A percentile compares a stretch with the other conserved stretches of the same genome.
Evolutionary conservation across 2,888 invertebrate species (phyloP).

Genomic region (Osedax fenrisi): DNA sequence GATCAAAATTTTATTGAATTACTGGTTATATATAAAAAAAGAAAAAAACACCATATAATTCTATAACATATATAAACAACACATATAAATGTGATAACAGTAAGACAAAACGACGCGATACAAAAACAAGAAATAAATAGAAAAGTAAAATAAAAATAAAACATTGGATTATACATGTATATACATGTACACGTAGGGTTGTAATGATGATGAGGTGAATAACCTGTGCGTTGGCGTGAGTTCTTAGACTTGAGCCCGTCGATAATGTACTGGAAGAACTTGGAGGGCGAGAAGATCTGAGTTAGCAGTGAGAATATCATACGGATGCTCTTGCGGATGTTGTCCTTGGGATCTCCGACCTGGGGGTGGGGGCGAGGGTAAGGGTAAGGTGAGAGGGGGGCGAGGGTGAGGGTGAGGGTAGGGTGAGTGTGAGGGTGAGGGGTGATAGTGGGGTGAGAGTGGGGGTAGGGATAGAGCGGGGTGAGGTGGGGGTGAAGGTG

Average conservation of each 20-base stretch:
- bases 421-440: neutral
- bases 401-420: neutral
- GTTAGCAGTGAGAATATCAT: conserved; percentile 72
- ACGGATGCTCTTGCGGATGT: conserved; percentile 77
- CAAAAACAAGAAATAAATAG: too few species aligned
- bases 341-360: conserved; percentile 86
- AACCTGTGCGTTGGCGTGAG: conserved; percentile 77
- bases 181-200: neutral
- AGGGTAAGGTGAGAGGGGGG: neutral
- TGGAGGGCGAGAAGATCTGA: conserved; percentile 72
- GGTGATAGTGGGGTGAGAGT: neutral
- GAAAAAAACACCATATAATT: too few species aligned
- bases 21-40: too few species aligned
- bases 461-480: neutral
- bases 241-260: conserved; percentile 93
- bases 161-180: too few species aligned
- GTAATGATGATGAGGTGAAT: neutral
- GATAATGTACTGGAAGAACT: conserved; percentile 77
- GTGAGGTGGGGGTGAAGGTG: neutral
- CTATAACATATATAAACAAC: too few species aligned
- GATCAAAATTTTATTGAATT: too few species aligned
- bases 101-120: too few species aligned
- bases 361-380: conserved; percentile 36
- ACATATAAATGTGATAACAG: too few species aligned
- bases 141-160: too few species aligned